A percentile compares a stretch with the other conserved stretches of the same genome.
Conservation (phyloP, 1,140 invertebrate species). For the Drosophila neocordata region DNA sequence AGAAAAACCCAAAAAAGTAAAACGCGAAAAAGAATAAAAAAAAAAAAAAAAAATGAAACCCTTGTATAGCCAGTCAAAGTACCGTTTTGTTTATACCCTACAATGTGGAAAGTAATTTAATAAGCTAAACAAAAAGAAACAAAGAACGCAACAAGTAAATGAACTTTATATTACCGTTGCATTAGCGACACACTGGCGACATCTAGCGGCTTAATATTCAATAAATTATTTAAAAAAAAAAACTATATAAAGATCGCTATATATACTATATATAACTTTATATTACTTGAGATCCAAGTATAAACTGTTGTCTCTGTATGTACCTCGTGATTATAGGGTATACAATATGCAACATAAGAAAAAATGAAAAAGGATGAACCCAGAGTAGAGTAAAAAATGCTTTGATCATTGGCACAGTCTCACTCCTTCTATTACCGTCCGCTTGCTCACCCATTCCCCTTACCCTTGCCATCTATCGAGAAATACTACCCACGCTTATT, state of each 20-base stretch:
- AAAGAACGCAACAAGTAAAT: too few species aligned
- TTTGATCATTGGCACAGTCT: slow-evolving; percentile 71
- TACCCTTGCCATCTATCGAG: too few species aligned
- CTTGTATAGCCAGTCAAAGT: neutral
- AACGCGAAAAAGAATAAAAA: too few species aligned
- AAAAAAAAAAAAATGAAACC: slow-evolving; percentile 20
- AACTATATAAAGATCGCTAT: too few species aligned
- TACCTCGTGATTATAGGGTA: neutral
- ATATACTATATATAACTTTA: too few species aligned
- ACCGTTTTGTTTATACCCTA: neutral
- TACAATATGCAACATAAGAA: neutral
- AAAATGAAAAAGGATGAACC: slow-evolving; percentile 43
- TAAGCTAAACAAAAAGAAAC: too few species aligned
- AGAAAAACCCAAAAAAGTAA: slow-evolving; percentile 16
- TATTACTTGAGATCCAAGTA: too few species aligned
- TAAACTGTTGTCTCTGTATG: too few species aligned
- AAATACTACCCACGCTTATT: slow-evolving; percentile 36
- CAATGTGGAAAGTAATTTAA: too few species aligned
- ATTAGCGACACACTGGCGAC: too few species aligned
- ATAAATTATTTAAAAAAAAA: too few species aligned
- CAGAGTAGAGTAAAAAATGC: slow-evolving; percentile 62
- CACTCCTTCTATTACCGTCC: slow-evolving; percentile 14
- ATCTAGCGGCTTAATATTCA: too few species aligned
- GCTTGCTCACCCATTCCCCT: slow-evolving; percentile 24
- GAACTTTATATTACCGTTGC: neutral